These are phyloP conservation scores for Drosophila paulistorum DNA, from an alignment of 1,140 invertebrate species.

Conservation along the genomic window DNA sequence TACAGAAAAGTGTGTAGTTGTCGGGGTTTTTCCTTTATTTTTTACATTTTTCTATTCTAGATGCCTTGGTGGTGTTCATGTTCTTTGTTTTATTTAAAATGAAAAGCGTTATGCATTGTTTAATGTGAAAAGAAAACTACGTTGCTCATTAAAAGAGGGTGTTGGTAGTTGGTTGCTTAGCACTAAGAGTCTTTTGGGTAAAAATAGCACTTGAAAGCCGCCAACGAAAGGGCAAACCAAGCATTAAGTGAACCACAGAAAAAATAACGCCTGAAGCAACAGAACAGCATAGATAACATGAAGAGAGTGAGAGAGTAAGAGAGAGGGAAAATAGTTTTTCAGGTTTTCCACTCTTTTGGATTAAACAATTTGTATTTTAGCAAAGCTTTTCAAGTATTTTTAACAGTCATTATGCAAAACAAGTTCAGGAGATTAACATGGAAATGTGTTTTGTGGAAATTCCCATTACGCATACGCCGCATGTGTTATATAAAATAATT, in stretches of 20 bases:
- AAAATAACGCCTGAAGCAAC: too few relatives aligned
- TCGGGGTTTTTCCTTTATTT: constrained; percentile 7
- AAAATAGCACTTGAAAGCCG: constrained; percentile 7
- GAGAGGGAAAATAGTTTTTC: constrained; percentile 12
- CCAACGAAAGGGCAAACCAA: not conserved
- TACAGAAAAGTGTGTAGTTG: not conserved
- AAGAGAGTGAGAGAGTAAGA: not conserved
- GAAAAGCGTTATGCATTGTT: constrained; percentile 41
- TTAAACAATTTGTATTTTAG: constrained; percentile 30
- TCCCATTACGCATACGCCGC: constrained; percentile 52
- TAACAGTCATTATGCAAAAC: constrained; percentile 62
- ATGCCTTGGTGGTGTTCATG: constrained; percentile 8
- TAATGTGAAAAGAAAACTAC: constrained; percentile 14
- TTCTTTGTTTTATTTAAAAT: constrained; percentile 44
- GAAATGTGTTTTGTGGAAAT: constrained; percentile 35
- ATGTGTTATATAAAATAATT: constrained; percentile 50
- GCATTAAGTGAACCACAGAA: not conserved
- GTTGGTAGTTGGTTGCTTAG: constrained; percentile 1
- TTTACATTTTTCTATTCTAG: not conserved
- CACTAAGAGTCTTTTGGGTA: not conserved
- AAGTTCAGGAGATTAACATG: constrained; percentile 58
- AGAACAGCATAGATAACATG: too few relatives aligned
- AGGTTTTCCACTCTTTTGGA: not conserved
- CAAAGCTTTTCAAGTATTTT: constrained; percentile 12
- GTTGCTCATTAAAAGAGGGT: constrained; percentile 44